Base-by-base conservation (phyloP, 2,888 invertebrate genomes). In the Harpalus rubripes region DNA sequence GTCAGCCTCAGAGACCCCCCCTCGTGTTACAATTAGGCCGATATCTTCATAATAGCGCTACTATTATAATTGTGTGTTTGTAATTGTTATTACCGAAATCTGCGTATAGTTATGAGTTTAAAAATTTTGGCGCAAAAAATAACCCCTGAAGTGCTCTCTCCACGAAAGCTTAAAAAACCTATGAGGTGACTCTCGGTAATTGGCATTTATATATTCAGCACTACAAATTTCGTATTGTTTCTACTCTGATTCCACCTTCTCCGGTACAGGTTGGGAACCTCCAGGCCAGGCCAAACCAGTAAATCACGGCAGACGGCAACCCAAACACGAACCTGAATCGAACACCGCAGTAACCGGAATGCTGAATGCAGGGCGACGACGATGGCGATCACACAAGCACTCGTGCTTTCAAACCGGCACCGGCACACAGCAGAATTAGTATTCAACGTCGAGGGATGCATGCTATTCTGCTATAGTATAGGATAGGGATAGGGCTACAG, bases 301-400 rank as follows among this genome's bases (percentile, higher is more conserved):
- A 78, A 78, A 78, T 78, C 78, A 78, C 78, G 58, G 22, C 12
- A 22, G 58, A 58, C 56, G 22, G 58, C n/a, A 78, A 63, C 78
- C 78, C 78, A 78, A 78, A 78, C 78, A 76, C 76, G n/a, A 12
- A 78, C 78, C 44, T 52, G n/a, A 12, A 12, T 76, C 52, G 76
- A 76, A 52, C 16, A 12, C 22, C 22, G 58, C 63, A 58, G 58
- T n/a, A 56, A 56, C 58, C 58, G 32, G 78, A 52, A 52, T 52
- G 44, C 44, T 32, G 32, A 32, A 52, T 52, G 44, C 44, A 5
- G 32, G 32, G 6, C 32, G 5, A 1, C 5, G 32, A 5, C 32
- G 32, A 32, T 32, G 44, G 44, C 44, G 44, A 52, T 52, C 44
- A 52, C 44, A 52, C 44, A 4, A 52, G 44, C 44, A 52, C 10